These are phyloP conservation scores for Alectoris magna DNA, from an alignment of 2,797 vertebrate species.

Conservation along the genomic window DNA sequence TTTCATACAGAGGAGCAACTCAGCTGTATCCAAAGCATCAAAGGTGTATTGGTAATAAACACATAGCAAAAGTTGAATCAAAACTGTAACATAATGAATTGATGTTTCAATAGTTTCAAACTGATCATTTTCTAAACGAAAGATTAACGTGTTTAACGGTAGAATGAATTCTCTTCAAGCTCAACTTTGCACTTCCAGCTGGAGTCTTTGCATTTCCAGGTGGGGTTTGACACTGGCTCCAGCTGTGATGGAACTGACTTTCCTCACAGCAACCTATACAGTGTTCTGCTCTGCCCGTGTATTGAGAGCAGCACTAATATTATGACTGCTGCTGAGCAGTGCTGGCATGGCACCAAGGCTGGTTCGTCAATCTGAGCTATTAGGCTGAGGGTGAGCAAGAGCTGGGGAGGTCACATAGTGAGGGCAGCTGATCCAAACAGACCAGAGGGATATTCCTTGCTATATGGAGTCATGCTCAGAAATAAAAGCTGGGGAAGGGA, in stretches of 20 bases:
- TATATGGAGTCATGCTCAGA: not conserved
- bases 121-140: not conserved
- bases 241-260: not conserved
- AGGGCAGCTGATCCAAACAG: not conserved
- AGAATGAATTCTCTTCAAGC: not conserved
- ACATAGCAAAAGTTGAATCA: not conserved
- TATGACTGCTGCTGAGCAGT: not conserved
- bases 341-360: not conserved
- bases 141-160: not conserved
- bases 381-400: not conserved
- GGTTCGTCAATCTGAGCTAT: not conserved
- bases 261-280: not conserved
- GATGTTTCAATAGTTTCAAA: not conserved
- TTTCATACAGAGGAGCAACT: not conserved
- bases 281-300: not conserved
- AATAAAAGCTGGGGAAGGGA: not conserved
- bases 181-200: not conserved
- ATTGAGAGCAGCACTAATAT: not conserved
- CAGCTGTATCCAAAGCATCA: not conserved
- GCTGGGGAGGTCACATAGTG: not conserved
- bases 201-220: not conserved
- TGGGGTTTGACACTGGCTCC: not conserved
- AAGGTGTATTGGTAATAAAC: not conserved
- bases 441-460: not conserved
- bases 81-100: not conserved